These are phyloP conservation scores for Antigone vipio DNA, from an alignment of 2,113 vertebrate genomes.

Conservation along the genomic window DNA sequence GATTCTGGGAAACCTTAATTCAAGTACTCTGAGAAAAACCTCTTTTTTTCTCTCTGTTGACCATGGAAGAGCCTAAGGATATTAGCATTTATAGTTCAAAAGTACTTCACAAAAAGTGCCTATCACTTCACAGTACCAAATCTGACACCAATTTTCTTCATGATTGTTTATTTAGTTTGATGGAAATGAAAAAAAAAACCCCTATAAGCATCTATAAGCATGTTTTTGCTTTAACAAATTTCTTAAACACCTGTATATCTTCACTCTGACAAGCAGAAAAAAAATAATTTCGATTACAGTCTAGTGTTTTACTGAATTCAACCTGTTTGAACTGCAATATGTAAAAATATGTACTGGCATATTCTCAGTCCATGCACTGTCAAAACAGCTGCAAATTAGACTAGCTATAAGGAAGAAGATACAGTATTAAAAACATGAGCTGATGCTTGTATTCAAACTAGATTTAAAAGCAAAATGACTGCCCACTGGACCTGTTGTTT, in stretches of 20 bases:
- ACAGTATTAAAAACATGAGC: background rate
- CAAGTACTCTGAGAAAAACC: background rate
- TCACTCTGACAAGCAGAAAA: background rate
- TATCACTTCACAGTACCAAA: background rate
- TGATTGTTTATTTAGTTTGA: background rate
- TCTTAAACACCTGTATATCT: background rate
- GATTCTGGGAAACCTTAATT: background rate
- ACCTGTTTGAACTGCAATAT: background rate
- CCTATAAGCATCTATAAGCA: background rate
- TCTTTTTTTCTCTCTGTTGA: background rate
- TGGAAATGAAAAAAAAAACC: background rate
- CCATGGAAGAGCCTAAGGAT: background rate
- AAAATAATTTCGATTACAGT: background rate
- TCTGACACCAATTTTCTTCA: background rate
- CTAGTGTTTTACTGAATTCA: background rate
- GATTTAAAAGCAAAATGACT: background rate
- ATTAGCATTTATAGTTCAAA: background rate
- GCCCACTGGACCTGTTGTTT: too few relatives aligned
- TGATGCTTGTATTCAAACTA: background rate
- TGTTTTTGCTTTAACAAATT: background rate
- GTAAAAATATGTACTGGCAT: background rate
- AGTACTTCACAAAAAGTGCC: background rate
- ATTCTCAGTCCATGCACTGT: background rate
- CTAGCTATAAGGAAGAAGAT: background rate
- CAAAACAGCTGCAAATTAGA: background rate